phyloP scores from a whole-genome alignment of 2,888 invertebrate species.

The Dryomyza anilis region DNA sequence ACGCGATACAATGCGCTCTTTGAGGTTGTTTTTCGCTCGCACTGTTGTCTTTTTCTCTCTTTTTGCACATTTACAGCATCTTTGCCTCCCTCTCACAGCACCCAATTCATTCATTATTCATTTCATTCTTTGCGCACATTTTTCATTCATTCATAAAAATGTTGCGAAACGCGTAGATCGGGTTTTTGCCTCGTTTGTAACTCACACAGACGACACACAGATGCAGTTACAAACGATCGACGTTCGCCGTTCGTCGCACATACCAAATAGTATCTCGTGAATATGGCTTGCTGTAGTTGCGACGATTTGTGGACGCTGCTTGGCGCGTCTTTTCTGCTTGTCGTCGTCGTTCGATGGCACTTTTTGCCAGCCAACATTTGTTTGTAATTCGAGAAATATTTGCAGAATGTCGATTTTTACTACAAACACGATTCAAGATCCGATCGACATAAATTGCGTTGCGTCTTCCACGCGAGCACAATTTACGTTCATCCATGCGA shows the following conservation, averaged over 20 bases:
- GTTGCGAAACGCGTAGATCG: conserved; percentile 26
- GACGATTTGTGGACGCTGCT: background rate
- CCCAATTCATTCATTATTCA: conserved; percentile 9
- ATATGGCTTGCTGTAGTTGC: background rate
- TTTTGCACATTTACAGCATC: background rate
- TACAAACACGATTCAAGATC: conserved; percentile 19
- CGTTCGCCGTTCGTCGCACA: background rate
- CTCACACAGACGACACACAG: background rate
- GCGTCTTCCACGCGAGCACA: no score
- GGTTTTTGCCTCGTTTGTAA: background rate
- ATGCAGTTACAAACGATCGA: conserved; percentile 8
- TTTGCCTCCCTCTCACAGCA: background rate
- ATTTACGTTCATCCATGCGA: conserved; percentile 7
- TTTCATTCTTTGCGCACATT: conserved; percentile 22
- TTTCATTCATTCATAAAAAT: conserved; percentile 29
- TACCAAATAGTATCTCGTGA: conserved; percentile 7
- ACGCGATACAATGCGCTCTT: no score
- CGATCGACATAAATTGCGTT: conserved; percentile 8
- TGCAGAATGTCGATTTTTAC: conserved; percentile 24
- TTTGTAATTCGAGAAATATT: conserved; percentile 19
- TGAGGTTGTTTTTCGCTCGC: no score
- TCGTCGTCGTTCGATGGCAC: background rate
- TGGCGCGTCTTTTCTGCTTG: background rate
- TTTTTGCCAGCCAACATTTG: background rate
- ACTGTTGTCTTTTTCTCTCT: no score